Conservation (phyloP, 64 coral and sea anemone species). For the Platygyra sinensis region DNA sequence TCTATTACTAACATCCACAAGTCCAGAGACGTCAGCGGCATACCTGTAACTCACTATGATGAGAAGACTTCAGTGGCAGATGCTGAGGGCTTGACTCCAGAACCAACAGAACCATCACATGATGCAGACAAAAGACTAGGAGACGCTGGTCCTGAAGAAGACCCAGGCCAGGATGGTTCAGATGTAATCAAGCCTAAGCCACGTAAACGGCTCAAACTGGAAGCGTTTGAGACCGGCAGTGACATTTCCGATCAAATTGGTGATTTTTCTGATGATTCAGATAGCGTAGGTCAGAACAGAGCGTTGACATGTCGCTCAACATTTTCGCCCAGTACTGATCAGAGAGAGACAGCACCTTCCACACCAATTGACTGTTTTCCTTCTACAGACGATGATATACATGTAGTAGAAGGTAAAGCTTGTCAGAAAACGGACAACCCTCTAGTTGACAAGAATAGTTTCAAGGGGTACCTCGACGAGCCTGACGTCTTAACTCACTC, state of each 20-base stretch:
- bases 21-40: background rate
- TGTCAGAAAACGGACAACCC: too few species aligned
- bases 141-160: background rate
- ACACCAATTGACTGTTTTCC: background rate
- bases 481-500: background rate
- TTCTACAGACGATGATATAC: background rate
- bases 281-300: background rate
- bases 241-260: background rate
- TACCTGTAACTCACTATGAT: background rate
- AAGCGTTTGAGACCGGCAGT: background rate
- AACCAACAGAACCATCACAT: background rate
- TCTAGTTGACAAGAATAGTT: background rate
- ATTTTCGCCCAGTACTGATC: background rate
- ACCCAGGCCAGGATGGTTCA: background rate
- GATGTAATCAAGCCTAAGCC: background rate
- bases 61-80: background rate
- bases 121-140: background rate
- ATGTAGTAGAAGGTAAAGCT: background rate
- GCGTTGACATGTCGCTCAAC: background rate
- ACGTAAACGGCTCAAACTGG: conserved; percentile 11
- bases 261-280: background rate
- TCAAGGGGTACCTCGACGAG: background rate
- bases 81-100: background rate
- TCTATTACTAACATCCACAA: background rate
- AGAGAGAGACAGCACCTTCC: too few species aligned